These are phyloP conservation scores for Sternotherus odoratus DNA, from an alignment of 2,797 vertebrate species.

Conservation along the genomic window DNA sequence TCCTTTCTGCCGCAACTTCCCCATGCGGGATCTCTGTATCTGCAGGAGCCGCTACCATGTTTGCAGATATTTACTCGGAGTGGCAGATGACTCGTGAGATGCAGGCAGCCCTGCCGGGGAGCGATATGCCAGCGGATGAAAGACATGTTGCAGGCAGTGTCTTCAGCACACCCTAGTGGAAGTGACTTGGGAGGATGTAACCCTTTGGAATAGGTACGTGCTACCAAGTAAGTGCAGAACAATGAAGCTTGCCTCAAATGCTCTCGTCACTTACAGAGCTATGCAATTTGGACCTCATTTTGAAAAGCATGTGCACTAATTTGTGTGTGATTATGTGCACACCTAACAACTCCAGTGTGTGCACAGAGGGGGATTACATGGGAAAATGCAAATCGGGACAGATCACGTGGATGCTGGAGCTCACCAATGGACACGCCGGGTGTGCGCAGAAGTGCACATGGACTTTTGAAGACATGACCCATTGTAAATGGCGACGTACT, in stretches of 20 bases:
- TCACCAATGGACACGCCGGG: neutral
- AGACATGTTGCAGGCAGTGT: neutral
- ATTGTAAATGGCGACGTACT: neutral
- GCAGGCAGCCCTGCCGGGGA: neutral
- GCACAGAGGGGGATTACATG: neutral
- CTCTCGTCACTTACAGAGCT: neutral
- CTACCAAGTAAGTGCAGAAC: neutral
- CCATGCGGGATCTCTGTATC: neutral
- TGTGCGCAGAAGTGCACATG: neutral
- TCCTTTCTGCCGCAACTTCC: neutral
- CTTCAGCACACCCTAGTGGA: neutral
- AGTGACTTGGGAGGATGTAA: neutral
- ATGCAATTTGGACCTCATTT: neutral
- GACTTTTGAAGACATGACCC: constrained; percentile 11
- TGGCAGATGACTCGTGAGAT: neutral
- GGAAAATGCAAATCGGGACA: neutral
- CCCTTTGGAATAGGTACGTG: neutral
- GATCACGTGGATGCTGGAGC: neutral
- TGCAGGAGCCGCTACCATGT: constrained; percentile 18
- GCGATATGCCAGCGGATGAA: neutral
- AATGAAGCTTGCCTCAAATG: neutral
- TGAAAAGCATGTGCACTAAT: neutral
- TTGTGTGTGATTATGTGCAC: neutral
- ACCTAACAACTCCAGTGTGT: neutral
- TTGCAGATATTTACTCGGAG: constrained; percentile 12